Evolutionary conservation across 1,140 invertebrate species (phyloP), one percentile per base, ranked within the genome.

Genomic region (Macrocentrus cingulum): DNA sequence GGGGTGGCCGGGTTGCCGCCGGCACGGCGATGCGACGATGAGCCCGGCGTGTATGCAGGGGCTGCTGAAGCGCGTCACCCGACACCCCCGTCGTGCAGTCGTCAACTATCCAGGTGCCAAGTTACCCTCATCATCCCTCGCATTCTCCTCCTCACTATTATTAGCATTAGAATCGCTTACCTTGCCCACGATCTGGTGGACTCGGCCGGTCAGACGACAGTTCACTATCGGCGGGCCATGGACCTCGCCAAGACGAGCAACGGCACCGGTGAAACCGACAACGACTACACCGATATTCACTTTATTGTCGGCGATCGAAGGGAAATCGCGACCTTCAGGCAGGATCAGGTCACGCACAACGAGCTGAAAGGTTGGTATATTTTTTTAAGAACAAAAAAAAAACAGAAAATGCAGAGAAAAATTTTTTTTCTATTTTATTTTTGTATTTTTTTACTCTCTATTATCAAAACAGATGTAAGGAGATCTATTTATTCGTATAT

Each of bases 271-370:
- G 64, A 71, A 29, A 59, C 15, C 56, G 65, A 76, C 52, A 72
- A 78, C 52, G 73, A 77, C 36, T 72, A 64, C 62, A 72, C 66
- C 19, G 75, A 72, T 53, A 71, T 83, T 53, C 76, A 79, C 65
- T 83, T 83, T 65, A 74, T 76, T 65, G 78, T 83, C 69, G 81
- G 81, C 57, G 76, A 79, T 70, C 78, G 81, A 63, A 77, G 68
- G 57, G 81, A 83, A 62, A 74, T 72, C 61, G 80, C 80, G 66
- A 78, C 74, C 61, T 83, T 83, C 61, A 72, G 76, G 53, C 68
- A 81, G 50, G 76, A 82, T 63, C 76, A 74, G 53, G 70, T 77
- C 62, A 77, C 74, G 46, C 70, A 75, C 54, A 70, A 68, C 62
- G 76, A 77, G 63, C 72, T 80, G 63, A 77, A 76, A 65, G 77